Conservation (phyloP, 2,888 invertebrate genomes). For the Meloe dianella region DNA sequence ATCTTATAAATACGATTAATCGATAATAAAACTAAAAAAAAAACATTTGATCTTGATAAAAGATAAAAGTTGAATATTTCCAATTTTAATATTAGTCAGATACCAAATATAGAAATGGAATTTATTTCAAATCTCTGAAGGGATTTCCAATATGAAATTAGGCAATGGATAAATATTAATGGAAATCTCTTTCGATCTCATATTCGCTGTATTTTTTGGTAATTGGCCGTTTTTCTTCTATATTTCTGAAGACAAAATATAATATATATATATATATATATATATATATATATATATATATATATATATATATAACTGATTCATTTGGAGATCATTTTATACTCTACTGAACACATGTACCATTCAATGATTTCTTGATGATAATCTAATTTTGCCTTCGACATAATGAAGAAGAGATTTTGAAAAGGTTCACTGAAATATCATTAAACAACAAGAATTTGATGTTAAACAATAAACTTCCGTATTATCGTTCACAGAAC, state of each 20-base stretch:
- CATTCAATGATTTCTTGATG: conserved; percentile 26
- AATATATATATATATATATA: too few relatives aligned
- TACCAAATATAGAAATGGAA: conserved; percentile 19
- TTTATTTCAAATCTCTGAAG: conserved; percentile 10
- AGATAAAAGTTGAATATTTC: conserved; percentile 26
- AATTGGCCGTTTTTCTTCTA: background rate
- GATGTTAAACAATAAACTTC: conserved; percentile 38
- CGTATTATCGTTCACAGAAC: conserved; percentile 27
- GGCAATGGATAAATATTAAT: conserved; percentile 15
- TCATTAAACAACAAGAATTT: conserved; percentile 21
- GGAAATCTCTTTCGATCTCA: conserved; percentile 13
- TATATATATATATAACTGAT: too few relatives aligned
- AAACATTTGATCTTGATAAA: conserved; percentile 22
- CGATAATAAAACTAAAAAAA: background rate
- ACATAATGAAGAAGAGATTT: conserved; percentile 12
- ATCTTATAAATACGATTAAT: background rate
- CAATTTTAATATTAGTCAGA: conserved; percentile 28
- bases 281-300: too few relatives aligned
- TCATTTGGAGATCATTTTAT: conserved; percentile 25
- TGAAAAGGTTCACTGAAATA: conserved; percentile 9
- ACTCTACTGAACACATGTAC: conserved; percentile 27
- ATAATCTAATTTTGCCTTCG: conserved; percentile 27
- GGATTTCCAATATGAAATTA: conserved; percentile 20
- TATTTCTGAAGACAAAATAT: too few relatives aligned
- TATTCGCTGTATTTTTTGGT: background rate